Evolutionary conservation across 2,888 invertebrate genomes (phyloP), one percentile per base, ranked within the genome.

Genomic region (Alviniconcha strummeri): DNA sequence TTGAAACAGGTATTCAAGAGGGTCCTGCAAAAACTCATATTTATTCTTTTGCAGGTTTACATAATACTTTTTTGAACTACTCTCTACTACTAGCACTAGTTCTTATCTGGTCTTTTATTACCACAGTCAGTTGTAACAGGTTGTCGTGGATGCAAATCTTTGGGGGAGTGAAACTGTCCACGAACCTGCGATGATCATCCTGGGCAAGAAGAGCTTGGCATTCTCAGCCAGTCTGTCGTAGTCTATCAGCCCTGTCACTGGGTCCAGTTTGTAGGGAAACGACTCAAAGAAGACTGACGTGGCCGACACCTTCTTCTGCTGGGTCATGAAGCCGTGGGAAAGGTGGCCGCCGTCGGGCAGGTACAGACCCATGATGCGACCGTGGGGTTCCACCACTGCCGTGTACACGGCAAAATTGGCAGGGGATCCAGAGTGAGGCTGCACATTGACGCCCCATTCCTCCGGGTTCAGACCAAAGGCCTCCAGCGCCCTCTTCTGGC

Each of bases 241-340:
- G 94, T 99, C 98, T 87, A 99, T 98, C 0, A 97, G 94, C 55
- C 98, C 99, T 57, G 97, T 97, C 84, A 94, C 94, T 1, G 96
- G 95, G 87, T 94, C 91, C 8, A 98, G 96, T 94, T 98, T 98
- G 94, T 99, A 99, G 0, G 99, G 98, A 97, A 99, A 97, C 84
- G 98, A 98, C 95, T 99, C 98, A 93, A 99, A 99, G 95, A 98
- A 99, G 86, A 99, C 96, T 0, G 99, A 98, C 0, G 99, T 98
- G 9, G 98, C 98, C 0, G 99, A 99, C 85, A 99, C 97, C 94
- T 97, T 97, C 94, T 97, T 98, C 11, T 95, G 96, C 9, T 96
- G 95, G 0, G 98, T 98, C 95, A 97, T 97, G 94, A 98, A 99
- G 56, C 96, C 95, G 87, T 95, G 95, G 77, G 94, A 94, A 64